Evolutionary conservation across 2,888 invertebrate species (phyloP).

Genomic region (Leucozona laternaria): DNA sequence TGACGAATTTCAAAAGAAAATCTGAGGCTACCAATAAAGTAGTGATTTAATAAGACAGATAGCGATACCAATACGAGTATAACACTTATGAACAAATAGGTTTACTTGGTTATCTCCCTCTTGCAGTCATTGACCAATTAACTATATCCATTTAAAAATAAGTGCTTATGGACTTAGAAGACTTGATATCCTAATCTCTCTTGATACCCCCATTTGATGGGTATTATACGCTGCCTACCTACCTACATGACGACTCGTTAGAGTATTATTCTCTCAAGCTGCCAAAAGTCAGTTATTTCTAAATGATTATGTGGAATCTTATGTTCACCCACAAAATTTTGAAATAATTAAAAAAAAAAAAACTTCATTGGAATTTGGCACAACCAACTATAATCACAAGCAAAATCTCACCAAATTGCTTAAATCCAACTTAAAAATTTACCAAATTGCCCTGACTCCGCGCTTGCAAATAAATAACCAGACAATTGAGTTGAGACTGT

Average conservation of each 20-base stretch:
- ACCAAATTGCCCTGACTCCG: slow-evolving; percentile 32
- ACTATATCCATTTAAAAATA: no score
- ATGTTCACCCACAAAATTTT: neutral
- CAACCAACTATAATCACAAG: neutral
- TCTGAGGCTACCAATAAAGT: no score
- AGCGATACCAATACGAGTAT: no score
- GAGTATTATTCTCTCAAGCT: neutral
- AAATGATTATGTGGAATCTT: neutral
- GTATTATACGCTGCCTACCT: no score
- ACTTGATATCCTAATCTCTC: no score
- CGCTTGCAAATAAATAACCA: slow-evolving; percentile 52
- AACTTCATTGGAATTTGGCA: slow-evolving; percentile 11
- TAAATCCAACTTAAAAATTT: slow-evolving; percentile 38
- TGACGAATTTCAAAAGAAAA: no score
- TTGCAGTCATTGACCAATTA: no score
- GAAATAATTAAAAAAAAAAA: neutral
- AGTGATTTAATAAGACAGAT: no score
- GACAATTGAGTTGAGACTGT: slow-evolving; percentile 32
- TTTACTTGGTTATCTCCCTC: no score
- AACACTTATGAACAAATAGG: no score
- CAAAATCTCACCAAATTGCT: slow-evolving; percentile 16
- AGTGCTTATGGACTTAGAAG: no score
- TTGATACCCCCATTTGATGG: no score
- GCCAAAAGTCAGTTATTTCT: neutral
- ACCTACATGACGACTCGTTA: neutral